phyloP scores from a whole-genome alignment of 2,888 invertebrate genomes.

The Sympetrum striolatum region DNA sequence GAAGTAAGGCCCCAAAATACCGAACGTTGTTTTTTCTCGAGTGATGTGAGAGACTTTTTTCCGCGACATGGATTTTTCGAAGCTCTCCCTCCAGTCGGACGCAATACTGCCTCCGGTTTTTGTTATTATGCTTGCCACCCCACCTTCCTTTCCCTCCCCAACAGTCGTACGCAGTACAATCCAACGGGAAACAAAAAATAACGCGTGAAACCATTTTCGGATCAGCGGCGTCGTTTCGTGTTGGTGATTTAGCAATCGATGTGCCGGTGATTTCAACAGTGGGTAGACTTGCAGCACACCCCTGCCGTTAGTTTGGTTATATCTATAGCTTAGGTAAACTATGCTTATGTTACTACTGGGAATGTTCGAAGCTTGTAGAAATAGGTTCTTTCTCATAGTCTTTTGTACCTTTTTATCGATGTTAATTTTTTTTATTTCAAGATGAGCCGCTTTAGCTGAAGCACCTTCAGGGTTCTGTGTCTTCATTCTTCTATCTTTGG shows the following conservation, averaged over 20 bases:
- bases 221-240: neutral
- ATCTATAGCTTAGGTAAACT: too few relatives aligned
- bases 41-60: constrained; percentile 1
- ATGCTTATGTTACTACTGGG: too few relatives aligned
- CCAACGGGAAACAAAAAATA: neutral
- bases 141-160: neutral
- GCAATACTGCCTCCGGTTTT: neutral
- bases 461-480: too few relatives aligned
- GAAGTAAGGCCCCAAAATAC: neutral
- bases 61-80: neutral
- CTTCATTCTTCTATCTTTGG: too few relatives aligned
- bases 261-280: constrained; percentile 25
- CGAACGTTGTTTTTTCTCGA: neutral
- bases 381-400: too few relatives aligned
- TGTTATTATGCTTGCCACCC: neutral
- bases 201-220: neutral
- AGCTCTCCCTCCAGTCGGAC: neutral
- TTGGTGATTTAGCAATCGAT: constrained; percentile 9
- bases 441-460: too few relatives aligned
- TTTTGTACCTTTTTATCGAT: too few relatives aligned
- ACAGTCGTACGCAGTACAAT: neutral
- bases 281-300: neutral
- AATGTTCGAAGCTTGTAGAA: too few relatives aligned
- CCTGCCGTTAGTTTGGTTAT: neutral
- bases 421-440: too few relatives aligned